Percentiles rank a stretch among this genome's conserved stretches.
These are phyloP conservation scores for Nyctibius bracteatus DNA, from an alignment of 2,113 vertebrate species.

Conservation along the genomic window DNA sequence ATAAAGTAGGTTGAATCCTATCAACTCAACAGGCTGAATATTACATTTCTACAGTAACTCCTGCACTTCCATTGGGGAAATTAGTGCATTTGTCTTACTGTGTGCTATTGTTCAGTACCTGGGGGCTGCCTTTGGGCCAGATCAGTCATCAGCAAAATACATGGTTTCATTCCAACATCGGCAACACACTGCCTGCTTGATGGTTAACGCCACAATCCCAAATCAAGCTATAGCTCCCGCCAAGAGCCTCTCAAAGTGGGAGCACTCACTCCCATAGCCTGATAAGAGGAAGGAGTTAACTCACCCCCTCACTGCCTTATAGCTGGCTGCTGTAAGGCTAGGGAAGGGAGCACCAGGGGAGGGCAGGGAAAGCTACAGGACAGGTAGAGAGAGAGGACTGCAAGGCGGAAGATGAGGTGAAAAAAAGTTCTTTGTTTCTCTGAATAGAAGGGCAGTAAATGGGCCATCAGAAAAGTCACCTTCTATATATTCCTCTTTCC, in stretches of 20 bases:
- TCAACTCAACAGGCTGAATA: neutral
- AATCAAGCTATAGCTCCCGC: neutral
- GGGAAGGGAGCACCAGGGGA: neutral
- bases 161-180: neutral
- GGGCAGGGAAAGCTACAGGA: neutral
- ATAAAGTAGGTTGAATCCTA: neutral
- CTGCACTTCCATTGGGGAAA: neutral
- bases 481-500: neutral
- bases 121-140: neutral
- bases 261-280: neutral
- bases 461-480: neutral
- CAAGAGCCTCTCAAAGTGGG: neutral
- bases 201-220: neutral
- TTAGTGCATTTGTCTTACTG: neutral
- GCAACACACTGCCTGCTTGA: neutral
- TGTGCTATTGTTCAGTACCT: neutral
- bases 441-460: neutral
- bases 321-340: neutral
- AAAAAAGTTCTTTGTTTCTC: neutral
- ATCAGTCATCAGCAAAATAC: neutral
- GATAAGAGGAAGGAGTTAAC: neutral
- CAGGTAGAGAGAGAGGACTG: too few species aligned
- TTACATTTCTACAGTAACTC: neutral
- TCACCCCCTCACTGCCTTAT: neutral
- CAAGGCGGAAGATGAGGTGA: fast-evolving